These are phyloP conservation scores for Papilio aristodemus DNA, from an alignment of 1,140 invertebrate species.

Conservation along the genomic window DNA sequence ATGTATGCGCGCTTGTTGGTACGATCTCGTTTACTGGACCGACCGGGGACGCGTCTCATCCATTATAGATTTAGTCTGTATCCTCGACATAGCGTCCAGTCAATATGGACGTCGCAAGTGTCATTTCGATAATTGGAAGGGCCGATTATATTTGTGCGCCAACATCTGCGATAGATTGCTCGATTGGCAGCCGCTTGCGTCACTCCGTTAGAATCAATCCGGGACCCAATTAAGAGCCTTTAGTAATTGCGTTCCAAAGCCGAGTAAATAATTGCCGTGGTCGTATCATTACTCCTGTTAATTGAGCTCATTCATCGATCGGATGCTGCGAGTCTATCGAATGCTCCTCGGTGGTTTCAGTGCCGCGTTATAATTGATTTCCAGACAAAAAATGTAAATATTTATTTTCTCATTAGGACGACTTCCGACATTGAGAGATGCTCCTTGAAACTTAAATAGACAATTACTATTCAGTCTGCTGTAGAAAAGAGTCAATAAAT, in stretches of 20 bases:
- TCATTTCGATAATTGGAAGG: constrained; percentile 77
- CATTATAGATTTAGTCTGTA: constrained; percentile 75
- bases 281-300: constrained; percentile 41
- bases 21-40: constrained; percentile 72
- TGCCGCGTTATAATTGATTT: not conserved
- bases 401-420: not conserved
- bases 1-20: constrained; percentile 66
- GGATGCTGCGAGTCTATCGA: constrained; percentile 6
- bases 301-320: constrained; percentile 32
- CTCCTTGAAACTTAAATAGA: no score
- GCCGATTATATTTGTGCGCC: constrained; percentile 66
- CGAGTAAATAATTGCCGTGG: constrained; percentile 36
- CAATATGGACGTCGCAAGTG: constrained; percentile 55
- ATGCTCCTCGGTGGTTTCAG: not conserved
- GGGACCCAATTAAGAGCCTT: constrained; percentile 60
- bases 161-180: constrained; percentile 63
- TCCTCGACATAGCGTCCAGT: constrained; percentile 51
- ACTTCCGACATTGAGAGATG: no score
- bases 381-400: not conserved
- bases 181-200: constrained; percentile 64
- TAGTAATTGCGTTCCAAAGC: constrained; percentile 45
- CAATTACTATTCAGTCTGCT: no score
- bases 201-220: constrained; percentile 53
- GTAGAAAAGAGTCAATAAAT: no score
- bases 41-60: constrained; percentile 71